These are phyloP conservation scores for Lycocorax pyrrhopterus DNA, from an alignment of 2,113 vertebrate species.

Conservation along the genomic window DNA sequence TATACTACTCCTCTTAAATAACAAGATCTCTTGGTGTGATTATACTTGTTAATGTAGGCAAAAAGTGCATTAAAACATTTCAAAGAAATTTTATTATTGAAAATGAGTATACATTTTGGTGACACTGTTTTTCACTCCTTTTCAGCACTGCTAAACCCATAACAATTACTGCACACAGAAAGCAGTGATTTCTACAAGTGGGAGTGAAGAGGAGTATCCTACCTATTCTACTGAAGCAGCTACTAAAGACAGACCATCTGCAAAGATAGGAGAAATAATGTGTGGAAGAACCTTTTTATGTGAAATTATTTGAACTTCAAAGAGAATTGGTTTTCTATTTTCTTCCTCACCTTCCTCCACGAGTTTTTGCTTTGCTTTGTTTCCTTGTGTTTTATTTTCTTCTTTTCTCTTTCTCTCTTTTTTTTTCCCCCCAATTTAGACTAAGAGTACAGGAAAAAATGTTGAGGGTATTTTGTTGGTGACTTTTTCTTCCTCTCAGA, in stretches of 20 bases:
- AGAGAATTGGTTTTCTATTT: not conserved
- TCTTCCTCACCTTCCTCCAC: not conserved
- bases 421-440: not conserved
- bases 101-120: not conserved
- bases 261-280: not conserved
- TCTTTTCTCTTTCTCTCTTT: not conserved
- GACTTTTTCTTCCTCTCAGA: not conserved
- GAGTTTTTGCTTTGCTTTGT: not conserved
- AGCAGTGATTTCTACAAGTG: not conserved
- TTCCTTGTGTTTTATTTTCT: not conserved
- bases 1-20: not conserved
- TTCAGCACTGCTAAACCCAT: not conserved
- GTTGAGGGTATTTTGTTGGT: rapidly evolving
- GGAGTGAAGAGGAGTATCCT: not conserved
- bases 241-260: not conserved
- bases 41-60: not conserved
- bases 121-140: not conserved
- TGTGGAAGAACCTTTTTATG: not conserved
- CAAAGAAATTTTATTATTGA: not conserved
- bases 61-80: not conserved
- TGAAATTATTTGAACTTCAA: not conserved
- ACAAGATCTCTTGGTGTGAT: not conserved
- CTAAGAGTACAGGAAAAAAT: not conserved
- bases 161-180: not conserved
- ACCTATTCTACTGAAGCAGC: not conserved